Conservation (phyloP, 2,113 vertebrate species). For the Platysternon megacephalum region DNA sequence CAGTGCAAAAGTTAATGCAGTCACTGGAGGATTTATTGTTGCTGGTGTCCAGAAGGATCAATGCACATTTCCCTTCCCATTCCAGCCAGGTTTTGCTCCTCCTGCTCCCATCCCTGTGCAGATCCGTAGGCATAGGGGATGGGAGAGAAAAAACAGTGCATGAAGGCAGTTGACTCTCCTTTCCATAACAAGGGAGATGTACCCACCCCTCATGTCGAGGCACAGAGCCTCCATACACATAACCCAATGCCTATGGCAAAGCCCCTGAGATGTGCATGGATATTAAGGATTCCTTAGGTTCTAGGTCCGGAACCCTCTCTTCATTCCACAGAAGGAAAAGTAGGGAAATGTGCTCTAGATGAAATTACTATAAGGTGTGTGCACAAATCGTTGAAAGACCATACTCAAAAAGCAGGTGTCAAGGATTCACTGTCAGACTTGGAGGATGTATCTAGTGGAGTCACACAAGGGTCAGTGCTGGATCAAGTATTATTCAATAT, state of each 20-base stretch:
- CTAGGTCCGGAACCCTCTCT: not conserved
- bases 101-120: not conserved
- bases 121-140: accelerated
- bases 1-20: not conserved
- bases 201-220: not conserved
- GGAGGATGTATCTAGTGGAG: not conserved
- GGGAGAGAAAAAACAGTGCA: not conserved
- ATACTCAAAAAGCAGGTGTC: not conserved
- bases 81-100: not conserved
- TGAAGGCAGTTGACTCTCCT: not conserved
- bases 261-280: not conserved
- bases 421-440: not conserved
- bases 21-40: not conserved
- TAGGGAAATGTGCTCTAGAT: not conserved
- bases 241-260: not conserved
- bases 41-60: not conserved
- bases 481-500: not conserved
- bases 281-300: not conserved
- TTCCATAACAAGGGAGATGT: not conserved
- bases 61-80: not conserved
- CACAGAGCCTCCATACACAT: accelerated
- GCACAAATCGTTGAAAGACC: not conserved
- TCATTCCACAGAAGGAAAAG: accelerated
- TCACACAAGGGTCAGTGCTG: not conserved
- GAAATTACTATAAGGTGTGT: not conserved